Base-by-base conservation (phyloP, 2,797 vertebrate genomes). In the Balearica regulorum region DNA sequence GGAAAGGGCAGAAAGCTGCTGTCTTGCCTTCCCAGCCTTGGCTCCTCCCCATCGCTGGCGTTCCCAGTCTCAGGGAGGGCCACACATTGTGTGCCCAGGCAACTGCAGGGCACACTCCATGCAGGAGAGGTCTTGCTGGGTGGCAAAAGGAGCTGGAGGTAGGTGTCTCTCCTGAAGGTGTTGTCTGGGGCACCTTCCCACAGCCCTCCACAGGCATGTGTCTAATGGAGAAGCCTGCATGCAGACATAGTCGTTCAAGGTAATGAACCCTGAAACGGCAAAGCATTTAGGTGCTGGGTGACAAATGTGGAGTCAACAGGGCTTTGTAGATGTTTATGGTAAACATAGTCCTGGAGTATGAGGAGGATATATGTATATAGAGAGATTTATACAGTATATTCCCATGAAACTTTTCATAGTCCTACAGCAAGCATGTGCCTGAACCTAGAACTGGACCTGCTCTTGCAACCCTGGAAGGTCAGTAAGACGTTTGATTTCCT, bases 171-270 rank as follows among this genome's bases (percentile, higher is more conserved):
- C 31, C 68, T n/a, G 58, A 44, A 71, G n/a, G 28, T n/a, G 1
- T 3, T 87, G 54, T 20, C 26, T 54, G 57, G 64, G 39, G 5
- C 43, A 46, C 65, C 61, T 66, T 46, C 43, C 29, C 57, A 22
- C 16, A 25, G 35, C 18, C 26, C 20, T 49, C 25, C 43, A 21
- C 16, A 69, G 44, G 39, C 22, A 19, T 0, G 3, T 1, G 0
- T 49, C 37, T 69, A 31, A 43, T 10, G 25, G 16, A 60, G 54
- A 37, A 58, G 16, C 48, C 5, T 1, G 1, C 2, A 1, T 48
- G 54, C 53, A 70, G 46, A 10, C 1, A 0, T 4, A 29, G 48
- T 64, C 2, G 2, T 57, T 82, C 41, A 41, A 37, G 7, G n/a
- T n/a, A n/a, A n/a, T n/a, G n/a, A n/a, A n/a, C n/a, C n/a, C n/a